Percentiles rank a stretch among this genome's conserved stretches.
Evolutionary conservation across 2,888 invertebrate species (phyloP).

Genomic region (Epinotia ramella): DNA sequence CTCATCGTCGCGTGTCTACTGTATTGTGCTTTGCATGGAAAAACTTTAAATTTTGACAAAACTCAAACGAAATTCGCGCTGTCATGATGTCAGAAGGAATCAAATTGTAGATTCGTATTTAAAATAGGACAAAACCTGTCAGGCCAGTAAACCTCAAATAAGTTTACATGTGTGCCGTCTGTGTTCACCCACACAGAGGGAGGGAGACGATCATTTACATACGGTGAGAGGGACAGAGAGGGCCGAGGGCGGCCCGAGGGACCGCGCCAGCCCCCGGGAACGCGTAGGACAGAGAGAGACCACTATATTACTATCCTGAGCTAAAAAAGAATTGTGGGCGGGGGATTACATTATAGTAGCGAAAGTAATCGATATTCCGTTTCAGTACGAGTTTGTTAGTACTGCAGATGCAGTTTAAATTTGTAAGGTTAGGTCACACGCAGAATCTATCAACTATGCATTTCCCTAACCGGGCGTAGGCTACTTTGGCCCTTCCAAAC

Average conservation of each 20-base stretch:
- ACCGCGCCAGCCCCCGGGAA: constrained; percentile 63
- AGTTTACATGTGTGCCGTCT: constrained; percentile 59
- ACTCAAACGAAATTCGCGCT: constrained; percentile 34
- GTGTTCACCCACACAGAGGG: constrained; percentile 72
- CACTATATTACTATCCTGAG: constrained; percentile 79
- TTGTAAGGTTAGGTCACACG: constrained; percentile 74
- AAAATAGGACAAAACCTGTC: constrained; percentile 83
- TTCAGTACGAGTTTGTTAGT: constrained; percentile 84
- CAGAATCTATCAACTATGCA: not conserved
- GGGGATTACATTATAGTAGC: constrained; percentile 86
- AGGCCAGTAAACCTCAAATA: constrained; percentile 82
- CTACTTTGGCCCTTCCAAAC: not conserved
- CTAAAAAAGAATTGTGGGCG: constrained; percentile 85
- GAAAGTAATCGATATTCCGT: constrained; percentile 86
- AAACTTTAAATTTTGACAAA: constrained; percentile 49
- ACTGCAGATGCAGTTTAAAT: constrained; percentile 83
- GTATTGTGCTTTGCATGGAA: constrained; percentile 53
- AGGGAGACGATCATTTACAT: constrained; percentile 84
- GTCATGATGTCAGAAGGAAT: constrained; percentile 65
- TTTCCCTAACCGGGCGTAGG: not conserved
- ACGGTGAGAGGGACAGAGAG: constrained; percentile 66
- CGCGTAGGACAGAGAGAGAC: constrained; percentile 73
- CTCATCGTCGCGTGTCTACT: constrained; percentile 71
- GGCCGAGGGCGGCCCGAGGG: constrained; percentile 62
- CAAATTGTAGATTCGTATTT: constrained; percentile 74